phyloP scores from a whole-genome alignment of 2,113 vertebrate genomes.

The Corythaixoides concolor region DNA sequence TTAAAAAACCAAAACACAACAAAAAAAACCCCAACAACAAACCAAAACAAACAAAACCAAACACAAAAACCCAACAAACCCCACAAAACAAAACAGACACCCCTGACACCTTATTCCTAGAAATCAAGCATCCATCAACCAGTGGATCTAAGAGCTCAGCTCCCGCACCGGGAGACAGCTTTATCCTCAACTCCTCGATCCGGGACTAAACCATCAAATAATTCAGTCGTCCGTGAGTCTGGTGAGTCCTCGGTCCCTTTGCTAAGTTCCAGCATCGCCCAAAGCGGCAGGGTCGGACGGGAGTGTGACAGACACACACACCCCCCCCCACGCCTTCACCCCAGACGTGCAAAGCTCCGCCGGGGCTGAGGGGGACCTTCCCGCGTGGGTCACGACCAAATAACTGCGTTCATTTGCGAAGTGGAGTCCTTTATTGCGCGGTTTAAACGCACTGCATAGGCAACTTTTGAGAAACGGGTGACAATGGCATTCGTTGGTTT shows the following conservation, averaged over 20 bases:
- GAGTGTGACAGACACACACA: too few species aligned
- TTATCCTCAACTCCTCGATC: neutral
- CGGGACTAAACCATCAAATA: neutral
- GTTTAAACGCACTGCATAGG: neutral
- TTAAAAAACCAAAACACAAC: too few species aligned
- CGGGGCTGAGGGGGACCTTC: neutral
- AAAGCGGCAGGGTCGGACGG: neutral
- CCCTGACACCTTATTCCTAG: neutral
- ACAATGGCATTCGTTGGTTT: slow-evolving; percentile 16
- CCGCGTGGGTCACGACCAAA: neutral
- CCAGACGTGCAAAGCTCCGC: neutral
- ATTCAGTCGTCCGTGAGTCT: neutral
- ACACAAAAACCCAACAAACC: too few species aligned
- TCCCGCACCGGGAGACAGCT: neutral
- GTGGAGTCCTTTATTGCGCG: slow-evolving; percentile 35
- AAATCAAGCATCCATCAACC: neutral
- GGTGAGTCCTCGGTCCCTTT: neutral
- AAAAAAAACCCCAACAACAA: too few species aligned
- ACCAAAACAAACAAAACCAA: too few species aligned
- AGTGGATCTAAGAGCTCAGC: neutral
- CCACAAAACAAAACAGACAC: too few species aligned
- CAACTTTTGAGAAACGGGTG: slow-evolving; percentile 15
- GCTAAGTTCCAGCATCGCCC: neutral
- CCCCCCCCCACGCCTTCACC: neutral
- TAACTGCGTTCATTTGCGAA: neutral